Evolutionary conservation across 2,888 invertebrate species (phyloP).

Genomic region (Hemaris fuciformis): DNA sequence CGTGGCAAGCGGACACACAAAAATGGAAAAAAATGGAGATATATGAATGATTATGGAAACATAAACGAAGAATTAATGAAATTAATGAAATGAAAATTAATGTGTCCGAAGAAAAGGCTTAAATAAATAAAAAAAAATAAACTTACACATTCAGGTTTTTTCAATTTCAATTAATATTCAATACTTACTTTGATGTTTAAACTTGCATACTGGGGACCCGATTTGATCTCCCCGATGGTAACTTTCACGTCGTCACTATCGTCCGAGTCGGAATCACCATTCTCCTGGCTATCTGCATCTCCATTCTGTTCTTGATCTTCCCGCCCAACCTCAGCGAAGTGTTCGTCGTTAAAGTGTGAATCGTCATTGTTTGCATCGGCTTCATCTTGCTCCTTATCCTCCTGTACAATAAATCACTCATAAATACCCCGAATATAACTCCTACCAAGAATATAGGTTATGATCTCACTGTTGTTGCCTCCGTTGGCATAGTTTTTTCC

Average conservation of each 20-base stretch:
- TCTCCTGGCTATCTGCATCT: constrained; percentile 75
- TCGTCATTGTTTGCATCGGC: constrained; percentile 75
- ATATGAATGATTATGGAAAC: too few species aligned
- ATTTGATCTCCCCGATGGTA: constrained; percentile 94
- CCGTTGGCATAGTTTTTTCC: constrained; percentile 27
- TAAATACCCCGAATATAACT: not conserved
- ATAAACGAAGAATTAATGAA: too few species aligned
- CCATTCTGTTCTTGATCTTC: constrained; percentile 65
- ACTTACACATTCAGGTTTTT: too few species aligned
- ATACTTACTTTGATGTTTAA: constrained; percentile 85
- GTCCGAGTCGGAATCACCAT: constrained; percentile 84
- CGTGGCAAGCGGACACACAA: too few species aligned
- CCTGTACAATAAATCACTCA: constrained; percentile 12
- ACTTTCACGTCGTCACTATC: constrained; percentile 94
- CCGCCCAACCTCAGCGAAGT: constrained; percentile 70
- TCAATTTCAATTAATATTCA: not conserved
- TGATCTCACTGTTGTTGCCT: constrained; percentile 31
- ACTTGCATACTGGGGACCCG: constrained; percentile 86
- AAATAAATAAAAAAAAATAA: too few species aligned
- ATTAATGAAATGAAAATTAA: too few species aligned
- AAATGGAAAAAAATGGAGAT: too few species aligned
- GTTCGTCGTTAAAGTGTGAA: constrained; percentile 74
- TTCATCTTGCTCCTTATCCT: constrained; percentile 71
- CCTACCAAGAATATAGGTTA: constrained; percentile 28
- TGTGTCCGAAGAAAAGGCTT: too few species aligned